Base-by-base conservation (phyloP, 2,888 invertebrate species). In the Lepeophtheirus nordmannii region DNA sequence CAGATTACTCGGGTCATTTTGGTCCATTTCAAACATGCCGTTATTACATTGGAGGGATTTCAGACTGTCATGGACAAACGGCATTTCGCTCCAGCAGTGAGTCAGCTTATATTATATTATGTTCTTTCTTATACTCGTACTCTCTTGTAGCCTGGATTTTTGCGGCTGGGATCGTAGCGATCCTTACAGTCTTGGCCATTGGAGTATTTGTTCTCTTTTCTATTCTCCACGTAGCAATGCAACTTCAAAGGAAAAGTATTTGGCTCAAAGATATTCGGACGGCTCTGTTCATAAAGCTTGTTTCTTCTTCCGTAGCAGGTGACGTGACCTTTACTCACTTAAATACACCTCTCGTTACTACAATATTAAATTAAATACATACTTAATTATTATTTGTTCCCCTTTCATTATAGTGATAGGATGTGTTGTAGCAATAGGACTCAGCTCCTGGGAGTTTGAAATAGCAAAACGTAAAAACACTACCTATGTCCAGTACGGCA, bases 221-320 rank as follows among this genome's bases (percentile, higher is more conserved):
- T 53, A 46, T 63, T 23, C 63, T 63, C 3, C 63, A 63, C 22
- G 63, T 63, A n/a, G 63, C 63, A 20, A 63, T 63, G 63, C 63
- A 63, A 23, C 22, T 63, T 17, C 63, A 63, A 63, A 17, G 63
- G 22, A 46, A 23, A 20, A 53, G 23, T 14, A 63, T 63, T 22
- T 63, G 63, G 56, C 41, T 63, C 63, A 37, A 20, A 23, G 41
- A 46, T 22, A 46, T 17, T 30, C 41, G 30, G 53, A 46, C 53
- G 8, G 53, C 22, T 23, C 56, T 63, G 20, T 63, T 63, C 56
- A 40, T 63, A 17, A 63, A 63, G 56, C 37, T 63, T 8, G 56
- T 63, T 23, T 23, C 63, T 23, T 41, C 63, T 3, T 53, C 56
- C 12, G 17, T 63, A 12, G 63, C 63, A 20, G 53, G 63, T 56